A percentile compares a stretch with the other conserved stretches of the same genome.
Conservation (phyloP, 1,140 invertebrate genomes). For the Trichonephila inaurata region DNA sequence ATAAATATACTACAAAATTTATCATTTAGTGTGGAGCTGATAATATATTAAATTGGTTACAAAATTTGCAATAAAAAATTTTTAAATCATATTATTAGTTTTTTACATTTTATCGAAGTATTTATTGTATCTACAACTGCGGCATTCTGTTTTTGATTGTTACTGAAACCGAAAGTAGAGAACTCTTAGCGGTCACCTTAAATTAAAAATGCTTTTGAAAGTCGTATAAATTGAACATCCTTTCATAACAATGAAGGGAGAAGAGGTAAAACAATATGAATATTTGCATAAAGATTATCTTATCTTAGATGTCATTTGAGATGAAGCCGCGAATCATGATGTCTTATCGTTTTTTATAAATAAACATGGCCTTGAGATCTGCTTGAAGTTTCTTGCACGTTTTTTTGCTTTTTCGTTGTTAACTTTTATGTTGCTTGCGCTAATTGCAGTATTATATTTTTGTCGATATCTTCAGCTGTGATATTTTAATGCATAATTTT, state of each 20-base stretch:
- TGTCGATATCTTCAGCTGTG: too few species aligned
- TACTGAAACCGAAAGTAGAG: background rate
- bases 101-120: background rate
- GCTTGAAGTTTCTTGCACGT: background rate
- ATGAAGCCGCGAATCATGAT: background rate
- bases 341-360: conserved; percentile 44
- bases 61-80: background rate
- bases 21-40: background rate
- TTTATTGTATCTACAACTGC: background rate
- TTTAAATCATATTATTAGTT: background rate
- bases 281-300: background rate
- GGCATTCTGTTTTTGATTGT: background rate
- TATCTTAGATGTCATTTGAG: conserved; percentile 25
- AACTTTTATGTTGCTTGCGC: background rate
- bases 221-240: background rate
- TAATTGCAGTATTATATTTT: background rate
- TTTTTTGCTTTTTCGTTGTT: background rate
- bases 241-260: conserved; percentile 9
- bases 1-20: background rate
- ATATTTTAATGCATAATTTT: too few species aligned
- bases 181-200: conserved; percentile 59
- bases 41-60: background rate
- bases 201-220: conserved; percentile 13
- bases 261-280: conserved; percentile 11
- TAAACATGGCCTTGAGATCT: conserved; percentile 30